Evolutionary conservation across 2,113 vertebrate species (phyloP).

Genomic region (Aleadryas rufinucha): DNA sequence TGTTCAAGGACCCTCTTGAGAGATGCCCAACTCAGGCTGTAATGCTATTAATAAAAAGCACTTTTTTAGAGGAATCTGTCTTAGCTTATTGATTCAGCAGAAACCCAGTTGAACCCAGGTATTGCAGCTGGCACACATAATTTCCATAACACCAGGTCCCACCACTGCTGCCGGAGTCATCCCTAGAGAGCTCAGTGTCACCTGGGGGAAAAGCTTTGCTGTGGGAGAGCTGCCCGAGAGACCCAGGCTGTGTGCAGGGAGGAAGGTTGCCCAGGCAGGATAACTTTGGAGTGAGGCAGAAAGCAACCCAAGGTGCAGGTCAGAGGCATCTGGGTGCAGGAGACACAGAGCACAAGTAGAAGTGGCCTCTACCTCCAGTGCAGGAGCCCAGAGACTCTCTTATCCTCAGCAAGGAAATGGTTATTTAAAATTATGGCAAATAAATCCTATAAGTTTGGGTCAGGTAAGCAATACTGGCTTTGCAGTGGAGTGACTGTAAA

Average conservation of each 20-base stretch:
- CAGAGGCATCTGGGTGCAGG: background rate
- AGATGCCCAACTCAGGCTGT: background rate
- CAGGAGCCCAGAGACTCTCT: background rate
- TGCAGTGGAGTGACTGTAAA: background rate
- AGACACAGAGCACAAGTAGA: accelerated
- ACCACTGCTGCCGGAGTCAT: accelerated
- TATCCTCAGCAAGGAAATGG: background rate
- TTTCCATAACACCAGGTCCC: background rate
- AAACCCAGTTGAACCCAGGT: accelerated
- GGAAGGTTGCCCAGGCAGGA: background rate
- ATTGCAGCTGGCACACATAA: background rate
- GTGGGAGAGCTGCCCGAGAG: background rate
- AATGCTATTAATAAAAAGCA: background rate
- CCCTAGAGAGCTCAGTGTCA: background rate
- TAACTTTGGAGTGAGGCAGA: background rate
- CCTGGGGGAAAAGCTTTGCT: background rate
- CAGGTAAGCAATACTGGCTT: background rate
- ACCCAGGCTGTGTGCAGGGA: background rate
- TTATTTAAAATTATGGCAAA: background rate
- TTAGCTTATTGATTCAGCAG: background rate
- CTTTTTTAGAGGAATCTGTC: background rate
- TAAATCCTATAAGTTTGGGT: background rate
- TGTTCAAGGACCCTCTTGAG: background rate
- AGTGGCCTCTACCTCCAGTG: background rate
- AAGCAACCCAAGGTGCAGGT: accelerated